Percentiles rank a stretch among this genome's conserved stretches.
These are phyloP conservation scores for Isichthys henryi DNA, from an alignment of 2,113 vertebrate species.

Conservation along the genomic window DNA sequence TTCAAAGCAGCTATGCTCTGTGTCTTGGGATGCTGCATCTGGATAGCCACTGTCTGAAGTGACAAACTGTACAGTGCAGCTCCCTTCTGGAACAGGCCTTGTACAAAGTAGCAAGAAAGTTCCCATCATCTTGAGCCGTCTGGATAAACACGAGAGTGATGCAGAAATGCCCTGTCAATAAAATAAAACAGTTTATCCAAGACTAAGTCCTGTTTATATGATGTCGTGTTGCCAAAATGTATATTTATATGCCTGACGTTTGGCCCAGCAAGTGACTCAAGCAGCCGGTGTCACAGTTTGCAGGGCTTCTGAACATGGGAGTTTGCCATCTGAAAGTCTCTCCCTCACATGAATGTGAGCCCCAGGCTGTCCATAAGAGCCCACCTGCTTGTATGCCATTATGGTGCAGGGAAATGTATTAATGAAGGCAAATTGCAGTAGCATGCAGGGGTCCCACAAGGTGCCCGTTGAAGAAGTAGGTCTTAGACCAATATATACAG, in stretches of 20 bases:
- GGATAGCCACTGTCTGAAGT: not conserved
- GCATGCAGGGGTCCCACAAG: not conserved
- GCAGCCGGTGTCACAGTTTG: conserved; percentile 7
- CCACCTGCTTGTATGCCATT: not conserved
- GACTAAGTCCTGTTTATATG: not conserved
- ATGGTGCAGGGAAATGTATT: conserved; percentile 3
- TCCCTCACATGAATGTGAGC: conserved; percentile 11
- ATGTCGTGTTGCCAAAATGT: not conserved
- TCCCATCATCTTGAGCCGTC: not conserved
- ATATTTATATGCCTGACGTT: not conserved
- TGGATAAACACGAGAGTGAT: not conserved
- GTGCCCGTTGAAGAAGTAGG: not conserved
- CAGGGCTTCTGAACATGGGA: not conserved
- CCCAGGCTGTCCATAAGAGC: not conserved
- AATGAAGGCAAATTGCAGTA: not conserved
- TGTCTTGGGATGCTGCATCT: not conserved
- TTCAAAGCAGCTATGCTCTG: not conserved
- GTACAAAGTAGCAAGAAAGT: not conserved
- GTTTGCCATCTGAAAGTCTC: not conserved
- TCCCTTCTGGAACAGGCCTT: not conserved
- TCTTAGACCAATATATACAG: not conserved
- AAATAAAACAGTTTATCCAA: not conserved
- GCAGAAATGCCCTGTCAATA: not conserved
- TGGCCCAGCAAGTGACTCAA: not conserved
- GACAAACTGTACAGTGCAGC: not conserved